phyloP scores from a whole-genome alignment of 2,797 vertebrate species.

The Phrynocephalus guinanensis region DNA sequence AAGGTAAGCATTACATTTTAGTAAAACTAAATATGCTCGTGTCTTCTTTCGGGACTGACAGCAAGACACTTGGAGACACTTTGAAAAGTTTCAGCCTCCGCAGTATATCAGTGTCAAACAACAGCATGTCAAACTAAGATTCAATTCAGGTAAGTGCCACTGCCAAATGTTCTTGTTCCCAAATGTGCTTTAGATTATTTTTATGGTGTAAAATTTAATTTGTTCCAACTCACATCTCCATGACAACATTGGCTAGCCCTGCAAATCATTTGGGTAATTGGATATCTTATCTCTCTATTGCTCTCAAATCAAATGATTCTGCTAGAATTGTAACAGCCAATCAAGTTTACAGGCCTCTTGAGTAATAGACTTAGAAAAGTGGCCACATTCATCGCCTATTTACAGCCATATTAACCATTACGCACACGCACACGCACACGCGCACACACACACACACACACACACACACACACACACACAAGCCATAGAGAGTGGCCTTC shows the following conservation, averaged over 20 bases:
- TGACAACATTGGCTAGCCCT: slow-evolving; percentile 93
- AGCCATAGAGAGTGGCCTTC: slow-evolving; percentile 72
- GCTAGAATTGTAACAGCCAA: slow-evolving; percentile 92
- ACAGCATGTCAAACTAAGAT: slow-evolving; percentile 81
- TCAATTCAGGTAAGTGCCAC: slow-evolving; percentile 86
- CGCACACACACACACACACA: no score
- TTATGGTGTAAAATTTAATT: slow-evolving; percentile 97
- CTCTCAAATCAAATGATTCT: slow-evolving; percentile 94
- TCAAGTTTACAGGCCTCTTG: slow-evolving; percentile 89
- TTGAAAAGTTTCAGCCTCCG: slow-evolving; percentile 73
- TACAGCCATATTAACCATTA: slow-evolving; percentile 77
- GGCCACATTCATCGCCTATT: slow-evolving; percentile 84
- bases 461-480: slow-evolving; percentile 13
- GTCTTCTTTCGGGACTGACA: slow-evolving; percentile 48
- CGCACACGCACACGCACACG: slow-evolving; percentile 29
- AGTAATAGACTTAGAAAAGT: slow-evolving; percentile 83
- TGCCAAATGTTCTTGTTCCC: slow-evolving; percentile 89
- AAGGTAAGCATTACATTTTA: slow-evolving; percentile 56
- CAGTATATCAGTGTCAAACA: slow-evolving; percentile 85
- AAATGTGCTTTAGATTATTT: slow-evolving; percentile 95
- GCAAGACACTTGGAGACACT: slow-evolving; percentile 57
- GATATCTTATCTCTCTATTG: slow-evolving; percentile 94
- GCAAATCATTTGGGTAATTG: slow-evolving; percentile 96
- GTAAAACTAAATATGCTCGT: slow-evolving; percentile 60
- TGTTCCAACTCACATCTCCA: slow-evolving; percentile 90